These are phyloP conservation scores for Redunca redunca DNA, from an alignment of 2,113 vertebrate species.

Conservation along the genomic window DNA sequence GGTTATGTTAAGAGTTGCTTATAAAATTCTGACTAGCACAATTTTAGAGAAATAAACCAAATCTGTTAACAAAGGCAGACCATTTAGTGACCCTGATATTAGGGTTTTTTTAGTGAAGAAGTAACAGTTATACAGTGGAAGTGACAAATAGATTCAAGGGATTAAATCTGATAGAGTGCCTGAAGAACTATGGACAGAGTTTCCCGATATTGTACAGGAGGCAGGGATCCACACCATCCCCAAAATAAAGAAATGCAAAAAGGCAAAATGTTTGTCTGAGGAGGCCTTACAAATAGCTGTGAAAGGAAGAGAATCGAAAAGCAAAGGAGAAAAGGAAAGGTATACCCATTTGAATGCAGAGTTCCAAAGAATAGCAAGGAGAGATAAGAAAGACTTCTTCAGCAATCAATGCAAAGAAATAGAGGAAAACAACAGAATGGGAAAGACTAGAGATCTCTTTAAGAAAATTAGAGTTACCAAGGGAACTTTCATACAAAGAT, in stretches of 20 bases:
- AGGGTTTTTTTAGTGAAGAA: background rate
- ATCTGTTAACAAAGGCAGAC: background rate
- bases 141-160: background rate
- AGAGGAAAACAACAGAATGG: background rate
- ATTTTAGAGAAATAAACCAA: slow-evolving; percentile 19
- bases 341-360: background rate
- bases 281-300: background rate
- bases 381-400: background rate
- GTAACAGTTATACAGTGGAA: background rate
- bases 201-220: background rate
- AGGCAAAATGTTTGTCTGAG: background rate
- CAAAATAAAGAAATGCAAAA: background rate
- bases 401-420: background rate
- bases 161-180: background rate
- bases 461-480: background rate
- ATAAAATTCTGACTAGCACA: slow-evolving; percentile 2
- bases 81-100: background rate
- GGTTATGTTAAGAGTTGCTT: slow-evolving; percentile 6
- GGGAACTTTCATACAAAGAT: background rate
- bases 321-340: background rate
- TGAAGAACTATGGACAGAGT: background rate
- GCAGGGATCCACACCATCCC: background rate
- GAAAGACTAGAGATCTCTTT: background rate
- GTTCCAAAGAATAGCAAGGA: background rate
- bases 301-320: background rate